Conservation (phyloP, 1,140 invertebrate genomes). For the Paramacrobiotus metropolitanus region DNA sequence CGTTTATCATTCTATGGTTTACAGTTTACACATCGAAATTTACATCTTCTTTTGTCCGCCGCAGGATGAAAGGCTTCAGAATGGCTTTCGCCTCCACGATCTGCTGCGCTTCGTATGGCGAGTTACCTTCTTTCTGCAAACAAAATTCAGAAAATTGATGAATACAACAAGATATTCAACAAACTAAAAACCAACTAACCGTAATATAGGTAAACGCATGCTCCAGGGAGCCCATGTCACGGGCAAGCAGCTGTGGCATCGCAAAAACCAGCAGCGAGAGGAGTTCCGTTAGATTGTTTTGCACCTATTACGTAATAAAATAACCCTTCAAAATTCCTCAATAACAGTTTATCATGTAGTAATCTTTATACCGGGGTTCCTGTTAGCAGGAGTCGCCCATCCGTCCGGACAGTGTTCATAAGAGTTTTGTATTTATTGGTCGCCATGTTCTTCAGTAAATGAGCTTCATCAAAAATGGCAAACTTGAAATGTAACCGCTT, state of each 20-base stretch:
- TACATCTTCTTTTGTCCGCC: slow-evolving; percentile 50
- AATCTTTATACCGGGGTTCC: slow-evolving; percentile 19
- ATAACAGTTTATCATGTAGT: slow-evolving; percentile 27
- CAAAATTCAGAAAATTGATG: background rate
- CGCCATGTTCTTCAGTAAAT: slow-evolving; percentile 92
- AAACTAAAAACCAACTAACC: slow-evolving; percentile 16
- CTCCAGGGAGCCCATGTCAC: slow-evolving; percentile 63
- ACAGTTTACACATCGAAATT: no score
- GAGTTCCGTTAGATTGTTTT: slow-evolving; percentile 82
- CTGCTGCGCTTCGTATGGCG: slow-evolving; percentile 44
- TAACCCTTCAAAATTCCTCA: no score
- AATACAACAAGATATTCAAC: background rate
- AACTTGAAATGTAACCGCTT: slow-evolving; percentile 66
- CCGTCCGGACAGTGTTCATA: slow-evolving; percentile 40
- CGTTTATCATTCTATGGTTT: no score
- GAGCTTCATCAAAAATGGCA: slow-evolving; percentile 85
- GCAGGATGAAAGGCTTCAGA: slow-evolving; percentile 79
- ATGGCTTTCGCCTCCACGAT: slow-evolving; percentile 76
- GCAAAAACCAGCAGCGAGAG: slow-evolving; percentile 85
- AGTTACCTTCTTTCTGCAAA: slow-evolving; percentile 22
- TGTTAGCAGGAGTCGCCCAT: background rate
- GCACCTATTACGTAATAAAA: slow-evolving; percentile 27
- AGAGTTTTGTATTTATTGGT: slow-evolving; percentile 67
- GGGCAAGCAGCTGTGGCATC: slow-evolving; percentile 77
- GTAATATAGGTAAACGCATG: slow-evolving; percentile 42